Percentiles rank a stretch among this genome's conserved stretches.
Evolutionary conservation across 2,888 invertebrate species (phyloP).

Genomic region (Eledona agricola): DNA sequence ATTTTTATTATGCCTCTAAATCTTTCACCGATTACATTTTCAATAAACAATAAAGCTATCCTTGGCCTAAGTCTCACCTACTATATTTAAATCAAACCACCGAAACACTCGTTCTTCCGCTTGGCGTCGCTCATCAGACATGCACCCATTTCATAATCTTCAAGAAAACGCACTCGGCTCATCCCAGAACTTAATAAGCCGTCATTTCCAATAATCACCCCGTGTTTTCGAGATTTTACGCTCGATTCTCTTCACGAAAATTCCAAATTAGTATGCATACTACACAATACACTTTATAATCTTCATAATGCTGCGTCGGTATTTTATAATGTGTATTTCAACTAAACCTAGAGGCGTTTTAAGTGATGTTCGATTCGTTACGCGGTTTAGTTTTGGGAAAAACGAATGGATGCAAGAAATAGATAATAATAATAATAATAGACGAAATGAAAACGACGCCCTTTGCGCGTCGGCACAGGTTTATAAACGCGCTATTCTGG

Average conservation of each 20-base stretch:
- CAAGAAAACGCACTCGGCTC: too few relatives aligned
- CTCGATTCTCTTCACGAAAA: constrained; percentile 22
- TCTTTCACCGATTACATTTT: constrained; percentile 20
- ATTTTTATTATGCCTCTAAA: constrained; percentile 20
- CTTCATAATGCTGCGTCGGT: constrained; percentile 18
- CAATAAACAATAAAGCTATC: constrained; percentile 23
- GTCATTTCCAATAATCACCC: constrained; percentile 15
- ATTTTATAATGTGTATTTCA: constrained; percentile 23
- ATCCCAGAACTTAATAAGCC: constrained; percentile 22
- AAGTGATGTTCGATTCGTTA: neutral
- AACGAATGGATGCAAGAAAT: constrained; percentile 50
- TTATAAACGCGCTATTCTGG: constrained; percentile 61
- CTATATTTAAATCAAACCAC: constrained; percentile 11
- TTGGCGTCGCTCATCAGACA: too few relatives aligned
- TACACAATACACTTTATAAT: constrained; percentile 16
- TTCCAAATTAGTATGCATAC: constrained; percentile 24
- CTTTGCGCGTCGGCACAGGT: constrained; percentile 60
- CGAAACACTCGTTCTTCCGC: constrained; percentile 12
- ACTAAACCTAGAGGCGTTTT: constrained; percentile 6
- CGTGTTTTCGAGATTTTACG: constrained; percentile 23
- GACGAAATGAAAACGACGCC: constrained; percentile 60
- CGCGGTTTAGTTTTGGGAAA: constrained; percentile 34
- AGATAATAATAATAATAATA: constrained; percentile 61
- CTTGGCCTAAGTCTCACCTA: constrained; percentile 22
- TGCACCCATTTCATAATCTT: too few relatives aligned